Evolutionary conservation across 2,113 vertebrate species (phyloP).

Genomic region (Procapra przewalskii): DNA sequence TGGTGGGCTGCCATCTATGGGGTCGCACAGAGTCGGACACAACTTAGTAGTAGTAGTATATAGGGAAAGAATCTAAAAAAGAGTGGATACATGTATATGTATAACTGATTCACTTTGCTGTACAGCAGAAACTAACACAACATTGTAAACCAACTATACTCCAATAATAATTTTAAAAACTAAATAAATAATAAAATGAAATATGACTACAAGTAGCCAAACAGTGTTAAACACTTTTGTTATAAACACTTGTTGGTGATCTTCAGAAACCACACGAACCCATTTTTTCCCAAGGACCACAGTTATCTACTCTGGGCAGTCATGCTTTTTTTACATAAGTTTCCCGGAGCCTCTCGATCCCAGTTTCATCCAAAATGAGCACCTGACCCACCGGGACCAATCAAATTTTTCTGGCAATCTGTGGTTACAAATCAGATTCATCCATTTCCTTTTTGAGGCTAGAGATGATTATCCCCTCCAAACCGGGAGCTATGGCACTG

Average conservation of each 20-base stretch:
- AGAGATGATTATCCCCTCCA: not conserved
- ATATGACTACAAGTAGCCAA: not conserved
- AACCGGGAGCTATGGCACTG: not conserved
- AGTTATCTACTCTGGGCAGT: not conserved
- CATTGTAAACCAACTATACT: not conserved
- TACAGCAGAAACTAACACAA: not conserved
- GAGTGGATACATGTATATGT: not conserved
- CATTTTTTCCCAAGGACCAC: not conserved
- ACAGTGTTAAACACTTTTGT: not conserved
- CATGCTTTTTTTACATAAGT: not conserved
- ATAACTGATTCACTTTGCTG: not conserved
- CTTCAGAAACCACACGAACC: not conserved
- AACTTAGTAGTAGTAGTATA: not conserved
- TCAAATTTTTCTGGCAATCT: not conserved
- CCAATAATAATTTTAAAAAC: not conserved
- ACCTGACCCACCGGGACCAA: not conserved
- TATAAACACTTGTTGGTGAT: not conserved
- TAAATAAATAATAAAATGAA: not conserved
- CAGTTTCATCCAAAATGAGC: not conserved
- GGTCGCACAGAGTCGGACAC: too few species aligned
- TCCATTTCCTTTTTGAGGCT: not conserved
- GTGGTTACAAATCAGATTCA: not conserved
- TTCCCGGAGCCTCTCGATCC: not conserved
- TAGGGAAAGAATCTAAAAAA: not conserved
- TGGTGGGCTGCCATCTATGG: fast-evolving